Evolutionary conservation across 2,797 vertebrate species (phyloP).

Genomic region (Anomalospiza imberbis): DNA sequence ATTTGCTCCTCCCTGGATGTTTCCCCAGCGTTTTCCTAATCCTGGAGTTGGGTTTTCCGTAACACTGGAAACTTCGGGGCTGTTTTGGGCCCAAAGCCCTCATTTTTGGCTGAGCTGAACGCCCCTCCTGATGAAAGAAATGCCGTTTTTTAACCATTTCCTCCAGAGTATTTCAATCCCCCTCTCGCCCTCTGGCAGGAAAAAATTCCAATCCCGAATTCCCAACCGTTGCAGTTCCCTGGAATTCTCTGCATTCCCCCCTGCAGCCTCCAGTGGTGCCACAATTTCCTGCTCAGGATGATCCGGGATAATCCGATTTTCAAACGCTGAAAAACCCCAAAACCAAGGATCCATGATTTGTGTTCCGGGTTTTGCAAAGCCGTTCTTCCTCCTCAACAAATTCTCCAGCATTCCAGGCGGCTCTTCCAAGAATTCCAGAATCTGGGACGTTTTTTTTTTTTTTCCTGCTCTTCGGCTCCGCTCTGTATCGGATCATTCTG

Average conservation of each 20-base stretch:
- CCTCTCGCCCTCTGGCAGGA: neutral
- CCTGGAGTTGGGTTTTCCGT: neutral
- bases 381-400: slow-evolving; percentile 60
- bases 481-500: neutral
- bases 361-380: slow-evolving; percentile 23
- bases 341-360: neutral
- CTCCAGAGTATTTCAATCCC: slow-evolving; percentile 24
- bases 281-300: slow-evolving; percentile 15
- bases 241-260: slow-evolving; percentile 41
- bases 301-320: slow-evolving; percentile 41
- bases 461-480: neutral
- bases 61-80: neutral
- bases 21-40: neutral
- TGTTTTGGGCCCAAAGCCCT: neutral
- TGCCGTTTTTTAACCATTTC: neutral
- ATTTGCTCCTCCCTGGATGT: neutral
- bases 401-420: slow-evolving; percentile 42
- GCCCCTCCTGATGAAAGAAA: neutral
- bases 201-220: neutral
- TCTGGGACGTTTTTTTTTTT: neutral
- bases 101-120: neutral
- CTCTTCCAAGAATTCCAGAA: slow-evolving; percentile 53
- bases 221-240: neutral
- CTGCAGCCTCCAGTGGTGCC: neutral
- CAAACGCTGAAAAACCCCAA: neutral